phyloP scores from a whole-genome alignment of 2,113 vertebrate species.

The Boulengeromyrus knoepffleri region DNA sequence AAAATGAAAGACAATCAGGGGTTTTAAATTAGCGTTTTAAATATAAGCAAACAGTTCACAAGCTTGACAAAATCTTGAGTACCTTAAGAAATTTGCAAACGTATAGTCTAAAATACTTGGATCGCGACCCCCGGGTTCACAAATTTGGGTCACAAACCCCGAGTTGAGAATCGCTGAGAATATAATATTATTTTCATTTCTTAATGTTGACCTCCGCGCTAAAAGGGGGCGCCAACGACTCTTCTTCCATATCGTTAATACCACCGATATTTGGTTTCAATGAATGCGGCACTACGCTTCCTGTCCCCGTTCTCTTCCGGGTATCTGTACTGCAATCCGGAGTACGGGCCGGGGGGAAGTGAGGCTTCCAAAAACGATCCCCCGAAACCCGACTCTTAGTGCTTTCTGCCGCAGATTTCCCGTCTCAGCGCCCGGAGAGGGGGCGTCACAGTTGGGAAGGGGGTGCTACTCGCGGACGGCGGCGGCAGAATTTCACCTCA shows the following conservation, averaged over 20 bases:
- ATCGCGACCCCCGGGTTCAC: background rate
- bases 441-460: background rate
- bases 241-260: background rate
- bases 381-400: constrained; percentile 29
- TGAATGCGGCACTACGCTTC: background rate
- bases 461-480: constrained; percentile 24
- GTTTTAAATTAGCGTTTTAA: too few relatives aligned
- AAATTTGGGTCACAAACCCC: background rate
- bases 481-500: constrained; percentile 48
- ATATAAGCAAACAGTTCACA: too few relatives aligned
- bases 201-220: background rate
- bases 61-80: too few relatives aligned
- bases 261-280: background rate
- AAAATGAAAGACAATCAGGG: too few relatives aligned
- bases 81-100: too few relatives aligned
- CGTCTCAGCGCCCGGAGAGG: constrained; percentile 40
- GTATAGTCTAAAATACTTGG: too few relatives aligned
- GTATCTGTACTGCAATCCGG: constrained; percentile 44
- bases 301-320: constrained; percentile 52
- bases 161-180: background rate
- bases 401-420: constrained; percentile 23
- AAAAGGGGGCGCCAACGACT: constrained; percentile 32
- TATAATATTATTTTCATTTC: background rate
- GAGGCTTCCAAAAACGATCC: constrained; percentile 36
- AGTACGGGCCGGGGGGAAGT: constrained; percentile 39